Percentiles rank a stretch among this genome's conserved stretches.
Conservation (phyloP, 2,888 invertebrate genomes). For the Sphaeridia pumilis region DNA sequence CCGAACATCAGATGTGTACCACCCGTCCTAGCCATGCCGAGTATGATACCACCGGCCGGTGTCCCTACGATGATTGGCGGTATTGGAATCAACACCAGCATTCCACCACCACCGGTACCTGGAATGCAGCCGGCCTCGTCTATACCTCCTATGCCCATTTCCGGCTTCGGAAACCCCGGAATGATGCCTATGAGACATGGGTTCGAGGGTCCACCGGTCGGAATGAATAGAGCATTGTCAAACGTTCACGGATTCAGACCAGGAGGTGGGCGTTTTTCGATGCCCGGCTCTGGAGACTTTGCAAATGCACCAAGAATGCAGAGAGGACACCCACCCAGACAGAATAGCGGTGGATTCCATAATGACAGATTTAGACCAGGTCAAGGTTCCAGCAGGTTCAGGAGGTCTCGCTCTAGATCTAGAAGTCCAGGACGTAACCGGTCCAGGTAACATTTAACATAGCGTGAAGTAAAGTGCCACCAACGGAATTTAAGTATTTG, state of each 20-base stretch:
- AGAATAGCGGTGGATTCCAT: no score
- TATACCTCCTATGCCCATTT: conserved; percentile 10
- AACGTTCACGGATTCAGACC: background rate
- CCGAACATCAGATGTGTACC: no score
- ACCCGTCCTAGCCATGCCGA: background rate
- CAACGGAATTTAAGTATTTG: background rate
- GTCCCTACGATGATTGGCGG: conserved; percentile 2
- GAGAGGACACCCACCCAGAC: no score
- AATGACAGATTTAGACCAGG: no score
- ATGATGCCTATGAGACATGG: conserved; percentile 10
- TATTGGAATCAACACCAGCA: conserved; percentile 25
- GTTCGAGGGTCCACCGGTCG: no score
- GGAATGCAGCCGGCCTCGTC: conserved; percentile 13
- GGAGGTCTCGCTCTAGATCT: conserved; percentile 8
- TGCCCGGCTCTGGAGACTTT: no score
- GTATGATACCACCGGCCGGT: background rate
- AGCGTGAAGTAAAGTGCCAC: background rate
- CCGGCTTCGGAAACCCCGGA: conserved; percentile 7
- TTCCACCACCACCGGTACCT: conserved; percentile 29
- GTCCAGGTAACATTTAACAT: conserved; percentile 7
- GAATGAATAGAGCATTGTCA: no score
- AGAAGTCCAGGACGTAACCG: conserved; percentile 10
- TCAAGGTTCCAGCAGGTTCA: background rate
- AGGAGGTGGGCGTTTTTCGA: no score
- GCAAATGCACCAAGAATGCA: no score